phyloP scores from a whole-genome alignment of 2,888 invertebrate genomes.

The Xestia xanthographa region DNA sequence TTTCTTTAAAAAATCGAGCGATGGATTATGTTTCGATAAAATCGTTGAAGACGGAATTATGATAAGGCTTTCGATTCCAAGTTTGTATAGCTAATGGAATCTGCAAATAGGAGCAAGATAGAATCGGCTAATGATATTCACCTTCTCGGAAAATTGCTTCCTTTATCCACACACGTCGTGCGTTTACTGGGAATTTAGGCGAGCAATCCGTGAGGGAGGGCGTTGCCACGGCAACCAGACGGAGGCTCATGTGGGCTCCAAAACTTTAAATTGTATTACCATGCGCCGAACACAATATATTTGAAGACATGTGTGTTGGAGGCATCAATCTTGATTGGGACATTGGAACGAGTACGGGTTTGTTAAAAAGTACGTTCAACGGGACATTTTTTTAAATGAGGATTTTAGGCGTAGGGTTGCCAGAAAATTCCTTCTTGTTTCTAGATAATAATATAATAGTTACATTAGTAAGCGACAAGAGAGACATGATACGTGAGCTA shows the following conservation, averaged over 20 bases:
- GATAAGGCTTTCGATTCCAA: slow-evolving; percentile 66
- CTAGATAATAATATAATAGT: background rate
- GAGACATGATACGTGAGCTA: background rate
- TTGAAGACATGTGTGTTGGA: slow-evolving; percentile 70
- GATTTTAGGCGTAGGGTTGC: background rate
- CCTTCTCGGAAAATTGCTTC: slow-evolving; percentile 88
- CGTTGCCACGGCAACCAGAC: slow-evolving; percentile 87
- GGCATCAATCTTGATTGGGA: slow-evolving; percentile 75
- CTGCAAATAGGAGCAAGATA: slow-evolving; percentile 72
- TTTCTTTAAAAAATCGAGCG: slow-evolving; percentile 17
- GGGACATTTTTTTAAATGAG: background rate
- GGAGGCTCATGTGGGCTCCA: slow-evolving; percentile 88
- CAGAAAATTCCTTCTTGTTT: background rate
- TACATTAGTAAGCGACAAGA: background rate
- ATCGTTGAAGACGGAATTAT: slow-evolving; percentile 58
- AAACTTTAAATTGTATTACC: slow-evolving; percentile 90
- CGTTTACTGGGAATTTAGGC: slow-evolving; percentile 86
- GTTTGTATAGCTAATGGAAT: slow-evolving; percentile 79
- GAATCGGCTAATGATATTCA: slow-evolving; percentile 88
- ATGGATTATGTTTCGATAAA: slow-evolving; percentile 45
- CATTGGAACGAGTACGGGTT: background rate
- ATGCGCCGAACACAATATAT: slow-evolving; percentile 83
- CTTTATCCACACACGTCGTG: slow-evolving; percentile 85
- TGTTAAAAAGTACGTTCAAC: background rate
- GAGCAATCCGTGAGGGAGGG: slow-evolving; percentile 80